These are phyloP conservation scores for Sturnira hondurensis DNA, from an alignment of 2,113 vertebrate species.

Conservation along the genomic window DNA sequence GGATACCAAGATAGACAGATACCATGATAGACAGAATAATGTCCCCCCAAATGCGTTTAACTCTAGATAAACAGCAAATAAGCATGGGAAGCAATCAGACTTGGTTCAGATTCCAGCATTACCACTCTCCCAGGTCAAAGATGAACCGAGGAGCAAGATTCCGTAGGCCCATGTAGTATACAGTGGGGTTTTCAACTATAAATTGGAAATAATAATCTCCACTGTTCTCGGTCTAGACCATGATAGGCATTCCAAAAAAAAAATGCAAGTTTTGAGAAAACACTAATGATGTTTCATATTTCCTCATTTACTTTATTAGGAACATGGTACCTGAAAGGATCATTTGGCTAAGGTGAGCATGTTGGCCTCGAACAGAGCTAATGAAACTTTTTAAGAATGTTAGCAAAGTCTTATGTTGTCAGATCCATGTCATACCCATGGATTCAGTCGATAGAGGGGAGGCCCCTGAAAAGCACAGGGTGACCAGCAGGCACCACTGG, in stretches of 20 bases:
- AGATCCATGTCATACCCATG: not conserved
- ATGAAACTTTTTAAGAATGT: not conserved
- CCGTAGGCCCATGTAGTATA: not conserved
- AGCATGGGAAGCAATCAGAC: not conserved
- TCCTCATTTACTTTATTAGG: not conserved
- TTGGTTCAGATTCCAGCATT: not conserved
- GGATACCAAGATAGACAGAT: not conserved
- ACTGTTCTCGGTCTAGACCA: not conserved
- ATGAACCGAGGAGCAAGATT: not conserved
- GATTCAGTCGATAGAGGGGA: not conserved
- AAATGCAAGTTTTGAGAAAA: not conserved
- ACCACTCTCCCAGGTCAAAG: not conserved
- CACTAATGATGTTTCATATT: not conserved
- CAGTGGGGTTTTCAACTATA: not conserved
- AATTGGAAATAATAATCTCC: not conserved
- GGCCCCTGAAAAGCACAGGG: not conserved
- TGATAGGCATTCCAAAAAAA: not conserved
- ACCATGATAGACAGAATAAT: not conserved
- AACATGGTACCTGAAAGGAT: not conserved
- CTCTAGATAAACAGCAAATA: not conserved
- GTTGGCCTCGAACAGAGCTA: not conserved
- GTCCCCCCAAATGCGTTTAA: not conserved
- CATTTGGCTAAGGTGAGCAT: not conserved
- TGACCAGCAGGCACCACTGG: not conserved
- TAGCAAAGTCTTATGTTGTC: not conserved